A percentile compares a stretch with the other conserved stretches of the same genome.
These are phyloP conservation scores for Coregonus sp. DNA, from an alignment of 2,797 vertebrate species.

Conservation along the genomic window DNA sequence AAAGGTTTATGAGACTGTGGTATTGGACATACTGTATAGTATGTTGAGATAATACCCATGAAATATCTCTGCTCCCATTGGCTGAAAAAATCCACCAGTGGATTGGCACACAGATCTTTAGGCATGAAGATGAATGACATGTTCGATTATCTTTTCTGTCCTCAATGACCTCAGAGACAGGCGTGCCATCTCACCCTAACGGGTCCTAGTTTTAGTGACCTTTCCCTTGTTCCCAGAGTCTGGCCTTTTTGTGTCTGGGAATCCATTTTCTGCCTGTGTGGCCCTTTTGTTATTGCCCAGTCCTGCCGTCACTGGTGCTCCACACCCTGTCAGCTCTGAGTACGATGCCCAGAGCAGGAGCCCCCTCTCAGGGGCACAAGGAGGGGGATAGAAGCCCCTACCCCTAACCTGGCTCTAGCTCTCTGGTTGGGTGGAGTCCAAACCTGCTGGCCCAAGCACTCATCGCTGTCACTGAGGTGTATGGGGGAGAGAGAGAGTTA, in stretches of 20 bases:
- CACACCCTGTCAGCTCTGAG: conserved; percentile 23
- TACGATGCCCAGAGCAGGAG: neutral
- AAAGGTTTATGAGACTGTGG: neutral
- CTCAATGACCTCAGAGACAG: neutral
- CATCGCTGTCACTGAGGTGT: neutral
- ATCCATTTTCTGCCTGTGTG: conserved; percentile 42
- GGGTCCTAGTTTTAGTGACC: neutral
- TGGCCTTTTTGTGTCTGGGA: conserved; percentile 8
- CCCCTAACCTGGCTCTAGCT: neutral
- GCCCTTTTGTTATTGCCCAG: conserved; percentile 27
- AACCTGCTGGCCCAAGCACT: conserved; percentile 4
- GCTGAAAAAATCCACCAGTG: too few species aligned
- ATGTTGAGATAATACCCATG: neutral
- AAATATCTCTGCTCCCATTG: neutral
- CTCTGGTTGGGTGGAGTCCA: conserved; percentile 1
- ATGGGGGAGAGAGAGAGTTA: neutral
- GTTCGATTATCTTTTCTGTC: neutral
- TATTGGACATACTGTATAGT: neutral
- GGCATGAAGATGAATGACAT: neutral
- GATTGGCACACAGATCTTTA: neutral
- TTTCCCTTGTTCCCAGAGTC: neutral
- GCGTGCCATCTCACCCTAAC: neutral
- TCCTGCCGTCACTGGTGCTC: conserved; percentile 20
- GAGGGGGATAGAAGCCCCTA: conserved; percentile 9
- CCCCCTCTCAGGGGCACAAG: conserved; percentile 12